Evolutionary conservation across 2,113 vertebrate species (phyloP), one percentile per base, ranked within the genome.

Genomic region (Diphyllodes magnificus): DNA sequence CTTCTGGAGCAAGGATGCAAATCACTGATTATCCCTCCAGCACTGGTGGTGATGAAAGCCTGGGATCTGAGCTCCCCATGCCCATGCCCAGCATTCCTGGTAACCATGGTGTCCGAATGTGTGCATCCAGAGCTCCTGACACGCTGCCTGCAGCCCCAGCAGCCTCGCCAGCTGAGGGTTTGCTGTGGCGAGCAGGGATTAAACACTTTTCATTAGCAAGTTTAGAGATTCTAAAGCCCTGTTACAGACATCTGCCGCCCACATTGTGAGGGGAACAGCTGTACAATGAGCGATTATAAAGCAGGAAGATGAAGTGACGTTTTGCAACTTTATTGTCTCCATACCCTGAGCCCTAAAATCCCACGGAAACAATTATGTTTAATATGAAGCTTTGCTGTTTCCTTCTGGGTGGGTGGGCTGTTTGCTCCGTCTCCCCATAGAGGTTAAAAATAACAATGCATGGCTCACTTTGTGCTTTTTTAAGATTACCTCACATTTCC

Each of bases 161-260:
- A 96, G 90, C 42, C 82, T 84, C 86, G n/a, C 21, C 72, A 96
- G 53, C 91, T 85, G 85, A 87, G 70, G 85, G 83, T 88, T 93
- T 49, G 53, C 70, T 10, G 16, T 56, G 78, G 66, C 0, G 7
- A 93, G 83, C 35, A 37, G 70, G 81, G 91, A 93, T 96, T 91
- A 93, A 95, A 92, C 61, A 80, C 86, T 93, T 93, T 92, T 79
- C 95, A 93, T 96, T 95, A 95, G 88, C 81, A 91, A 95, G 93
- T 93, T 86, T 70, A 81, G 83, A 51, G 73, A 77, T 92, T 92
- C 88, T 61, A 85, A 93, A 96, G 59, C 91, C 70, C 47, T 79
- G 59, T 82, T 93, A 63, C 16, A 91, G 95, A 80, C 77, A 92
- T 82, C 89, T 93, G 93, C 88, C 83, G 63, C 92, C 83, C 54